Base-by-base conservation (phyloP, 2,888 invertebrate species). In the Pheosia tremula region DNA sequence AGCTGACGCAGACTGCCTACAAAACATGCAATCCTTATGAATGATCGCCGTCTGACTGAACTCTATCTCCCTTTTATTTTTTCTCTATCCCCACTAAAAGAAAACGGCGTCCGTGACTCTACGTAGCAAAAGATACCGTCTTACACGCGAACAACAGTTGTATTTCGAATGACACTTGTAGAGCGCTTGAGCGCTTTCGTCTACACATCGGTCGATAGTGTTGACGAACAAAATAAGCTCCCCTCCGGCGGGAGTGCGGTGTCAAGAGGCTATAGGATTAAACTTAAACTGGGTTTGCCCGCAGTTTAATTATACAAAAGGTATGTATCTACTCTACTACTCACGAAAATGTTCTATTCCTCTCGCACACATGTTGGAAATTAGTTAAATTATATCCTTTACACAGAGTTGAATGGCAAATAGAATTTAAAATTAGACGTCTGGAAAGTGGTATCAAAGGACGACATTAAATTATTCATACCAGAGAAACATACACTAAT, bases 211-310 rank as follows among this genome's bases (percentile, higher is more conserved):
- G 87, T 92, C 91, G 90, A 92, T 89, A 91, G 90, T 89, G 91
- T 91, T 91, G 91, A 90, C 90, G 90, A 89, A 92, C 91, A 90
- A 91, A 92, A 93, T 93, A 93, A 91, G 88, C 91, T 90, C 87
- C 89, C 89, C 89, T 84, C 79, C 73, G 83, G 85, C 81, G 85
- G 85, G 85, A 87, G 90, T 85, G 89, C 84, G 90, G 90, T 91
- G 92, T 93, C 93, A 93, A 93, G 92, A 92, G 91, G 93, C 91
- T 91, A 91, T 89, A 91, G 91, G 92, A 93, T 93, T 93, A 91
- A 92, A 93, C 92, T 92, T 90, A 90, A 91, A 93, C 91, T 89
- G 87, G 90, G 89, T 91, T 91, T 88, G 87, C 87, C 91, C 88
- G 84, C 88, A 90, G 88, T 91, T 92, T 91, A 93, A 92, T 93